These are phyloP conservation scores for Pandemis heparana DNA, from an alignment of 2,888 invertebrate species.

Conservation along the genomic window DNA sequence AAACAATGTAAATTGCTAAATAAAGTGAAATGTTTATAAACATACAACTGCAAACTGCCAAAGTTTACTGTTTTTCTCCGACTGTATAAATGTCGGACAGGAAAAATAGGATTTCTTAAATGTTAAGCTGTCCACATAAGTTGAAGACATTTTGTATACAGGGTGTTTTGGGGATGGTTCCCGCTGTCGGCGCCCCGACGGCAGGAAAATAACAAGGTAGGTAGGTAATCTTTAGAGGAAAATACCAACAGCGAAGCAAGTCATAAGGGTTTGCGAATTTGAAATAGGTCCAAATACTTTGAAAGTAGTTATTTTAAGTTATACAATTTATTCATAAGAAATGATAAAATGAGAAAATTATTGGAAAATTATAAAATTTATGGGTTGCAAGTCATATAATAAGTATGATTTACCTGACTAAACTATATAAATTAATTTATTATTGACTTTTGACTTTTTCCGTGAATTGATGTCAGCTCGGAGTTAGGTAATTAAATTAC, in stretches of 20 bases:
- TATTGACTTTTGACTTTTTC: too few species aligned
- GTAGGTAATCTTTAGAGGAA: constrained; percentile 33
- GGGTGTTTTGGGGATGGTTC: constrained; percentile 31
- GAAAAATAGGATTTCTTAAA: constrained; percentile 33
- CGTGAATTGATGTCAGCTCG: too few species aligned
- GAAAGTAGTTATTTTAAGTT: background rate
- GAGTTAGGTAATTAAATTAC: too few species aligned
- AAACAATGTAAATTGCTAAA: background rate
- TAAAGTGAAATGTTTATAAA: background rate
- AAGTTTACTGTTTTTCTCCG: constrained; percentile 12
- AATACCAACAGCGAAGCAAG: constrained; percentile 21
- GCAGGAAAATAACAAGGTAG: constrained; percentile 37
- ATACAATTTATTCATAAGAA: background rate
- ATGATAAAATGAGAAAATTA: background rate
- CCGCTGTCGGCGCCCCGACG: constrained; percentile 44
- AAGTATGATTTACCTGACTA: too few species aligned
- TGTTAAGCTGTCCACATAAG: constrained; percentile 30
- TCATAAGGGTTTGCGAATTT: background rate
- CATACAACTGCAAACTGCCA: background rate
- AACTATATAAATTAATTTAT: too few species aligned
- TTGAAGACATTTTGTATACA: constrained; percentile 30
- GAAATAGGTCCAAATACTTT: background rate
- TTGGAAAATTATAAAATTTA: too few species aligned
- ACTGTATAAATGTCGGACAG: constrained; percentile 22
- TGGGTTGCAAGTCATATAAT: too few species aligned